Percentiles rank a stretch among this genome's conserved stretches.
Conservation (phyloP, 2,113 vertebrate species). For the Chaetops frenatus region DNA sequence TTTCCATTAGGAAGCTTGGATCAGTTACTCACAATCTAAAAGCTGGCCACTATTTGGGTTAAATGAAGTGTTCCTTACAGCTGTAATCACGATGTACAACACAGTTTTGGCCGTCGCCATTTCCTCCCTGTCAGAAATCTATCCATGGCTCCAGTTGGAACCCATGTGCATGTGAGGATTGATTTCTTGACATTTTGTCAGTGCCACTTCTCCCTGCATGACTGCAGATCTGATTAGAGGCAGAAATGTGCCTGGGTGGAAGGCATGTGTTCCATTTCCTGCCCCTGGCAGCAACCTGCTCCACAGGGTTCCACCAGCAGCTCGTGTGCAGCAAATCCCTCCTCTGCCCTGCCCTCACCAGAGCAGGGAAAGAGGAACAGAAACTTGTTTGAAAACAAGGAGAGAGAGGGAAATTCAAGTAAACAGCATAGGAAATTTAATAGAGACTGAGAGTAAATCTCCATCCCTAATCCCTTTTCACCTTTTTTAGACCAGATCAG, state of each 20-base stretch:
- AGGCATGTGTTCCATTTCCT: conserved; percentile 70
- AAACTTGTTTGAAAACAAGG: neutral
- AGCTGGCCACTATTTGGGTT: neutral
- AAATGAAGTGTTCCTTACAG: conserved; percentile 34
- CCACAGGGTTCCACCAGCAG: conserved; percentile 32
- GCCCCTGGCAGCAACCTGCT: conserved; percentile 38
- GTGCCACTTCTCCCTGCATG: conserved; percentile 58
- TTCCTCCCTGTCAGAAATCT: conserved; percentile 34
- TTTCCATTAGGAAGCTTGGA: conserved; percentile 19
- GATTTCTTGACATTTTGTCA: conserved; percentile 62
- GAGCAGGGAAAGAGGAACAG: neutral
- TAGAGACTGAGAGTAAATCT: conserved; percentile 20
- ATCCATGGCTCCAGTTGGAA: conserved; percentile 15
- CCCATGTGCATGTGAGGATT: neutral
- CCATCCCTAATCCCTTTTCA: conserved; percentile 22
- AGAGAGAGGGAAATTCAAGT: neutral
- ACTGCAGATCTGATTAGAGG: conserved; percentile 59
- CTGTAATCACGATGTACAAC: conserved; percentile 37
- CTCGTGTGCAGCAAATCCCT: neutral
- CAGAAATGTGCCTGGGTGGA: conserved; percentile 47
- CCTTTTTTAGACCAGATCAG: neutral
- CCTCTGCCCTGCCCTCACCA: neutral
- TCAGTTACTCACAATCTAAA: neutral
- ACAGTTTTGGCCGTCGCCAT: neutral
- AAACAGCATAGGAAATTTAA: conserved; percentile 23